Conservation (phyloP, 2,797 vertebrate genomes). For the Phataginus tetradactyla region DNA sequence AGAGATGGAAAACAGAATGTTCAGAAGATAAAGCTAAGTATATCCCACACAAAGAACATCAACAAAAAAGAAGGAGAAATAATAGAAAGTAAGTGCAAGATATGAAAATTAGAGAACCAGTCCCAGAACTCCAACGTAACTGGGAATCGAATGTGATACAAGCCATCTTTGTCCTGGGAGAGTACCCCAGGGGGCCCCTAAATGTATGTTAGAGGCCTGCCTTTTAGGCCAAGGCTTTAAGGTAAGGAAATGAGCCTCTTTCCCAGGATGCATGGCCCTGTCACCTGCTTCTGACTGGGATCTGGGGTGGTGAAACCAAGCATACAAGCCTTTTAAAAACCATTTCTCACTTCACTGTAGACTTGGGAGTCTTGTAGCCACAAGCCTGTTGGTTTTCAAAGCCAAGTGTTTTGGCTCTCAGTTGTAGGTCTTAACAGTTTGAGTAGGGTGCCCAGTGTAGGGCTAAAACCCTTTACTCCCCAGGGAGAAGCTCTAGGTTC, state of each 20-base stretch:
- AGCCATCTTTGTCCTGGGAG: neutral
- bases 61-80: neutral
- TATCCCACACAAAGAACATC: neutral
- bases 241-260: neutral
- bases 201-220: neutral
- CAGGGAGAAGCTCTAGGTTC: neutral
- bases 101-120: constrained; percentile 1
- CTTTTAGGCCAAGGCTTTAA: neutral
- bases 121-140: neutral
- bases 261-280: neutral
- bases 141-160: neutral
- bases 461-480: neutral
- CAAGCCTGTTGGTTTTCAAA: neutral
- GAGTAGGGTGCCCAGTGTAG: neutral
- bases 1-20: neutral
- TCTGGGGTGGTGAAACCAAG: neutral
- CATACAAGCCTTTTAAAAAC: neutral
- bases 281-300: neutral
- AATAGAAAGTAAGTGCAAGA: neutral
- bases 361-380: neutral
- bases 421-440: neutral
- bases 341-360: neutral
- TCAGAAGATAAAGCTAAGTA: constrained; percentile 6
- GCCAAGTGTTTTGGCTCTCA: neutral
- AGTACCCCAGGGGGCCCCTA: neutral